A percentile compares a stretch with the other conserved stretches of the same genome.
Conservation (phyloP, 2,113 vertebrate genomes). For the Pomatorhinus ruficollis region DNA sequence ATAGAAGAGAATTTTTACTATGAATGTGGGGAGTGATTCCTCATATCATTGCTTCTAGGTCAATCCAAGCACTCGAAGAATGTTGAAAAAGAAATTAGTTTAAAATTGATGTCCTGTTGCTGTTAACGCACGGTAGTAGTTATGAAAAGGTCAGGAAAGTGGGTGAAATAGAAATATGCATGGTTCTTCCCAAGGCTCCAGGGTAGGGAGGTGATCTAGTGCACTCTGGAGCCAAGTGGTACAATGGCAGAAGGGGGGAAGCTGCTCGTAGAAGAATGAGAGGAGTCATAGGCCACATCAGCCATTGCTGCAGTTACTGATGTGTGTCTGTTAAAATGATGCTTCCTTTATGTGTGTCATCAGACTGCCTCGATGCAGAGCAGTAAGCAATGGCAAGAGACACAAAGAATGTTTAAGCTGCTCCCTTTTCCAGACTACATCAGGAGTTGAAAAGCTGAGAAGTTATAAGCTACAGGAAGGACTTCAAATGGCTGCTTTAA, state of each 20-base stretch:
- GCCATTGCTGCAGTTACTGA: not conserved
- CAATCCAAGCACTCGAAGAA: not conserved
- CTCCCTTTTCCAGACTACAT: not conserved
- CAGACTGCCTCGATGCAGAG: too few relatives aligned
- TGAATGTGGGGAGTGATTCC: not conserved
- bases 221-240: not conserved
- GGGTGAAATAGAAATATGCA: not conserved
- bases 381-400: not conserved
- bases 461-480: not conserved
- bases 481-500: not conserved
- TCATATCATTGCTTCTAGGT: not conserved
- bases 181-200: fast-evolving
- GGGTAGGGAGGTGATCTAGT: not conserved
- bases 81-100: not conserved
- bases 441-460: not conserved
- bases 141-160: not conserved
- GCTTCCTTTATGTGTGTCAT: not conserved
- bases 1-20: not conserved
- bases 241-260: not conserved
- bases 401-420: not conserved
- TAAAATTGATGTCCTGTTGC: not conserved
- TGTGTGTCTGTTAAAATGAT: not conserved
- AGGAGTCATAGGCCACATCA: not conserved
- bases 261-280: fast-evolving
- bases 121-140: not conserved